These are phyloP conservation scores for Emydoidea blandingii DNA, from an alignment of 2,797 vertebrate genomes.

Conservation along the genomic window DNA sequence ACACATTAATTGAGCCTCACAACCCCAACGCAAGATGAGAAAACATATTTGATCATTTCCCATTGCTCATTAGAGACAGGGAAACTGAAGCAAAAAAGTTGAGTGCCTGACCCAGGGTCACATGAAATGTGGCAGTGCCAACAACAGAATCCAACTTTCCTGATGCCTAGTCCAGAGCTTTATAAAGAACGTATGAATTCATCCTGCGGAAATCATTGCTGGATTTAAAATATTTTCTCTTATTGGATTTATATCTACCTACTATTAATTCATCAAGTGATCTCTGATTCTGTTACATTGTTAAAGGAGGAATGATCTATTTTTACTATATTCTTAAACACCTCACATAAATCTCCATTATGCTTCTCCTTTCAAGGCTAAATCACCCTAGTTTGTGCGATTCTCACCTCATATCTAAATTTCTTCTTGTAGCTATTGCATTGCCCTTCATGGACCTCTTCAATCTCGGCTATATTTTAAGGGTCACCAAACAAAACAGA, in stretches of 20 bases:
- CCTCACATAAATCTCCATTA: not conserved
- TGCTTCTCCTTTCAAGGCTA: not conserved
- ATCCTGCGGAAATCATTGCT: not conserved
- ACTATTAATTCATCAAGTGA: not conserved
- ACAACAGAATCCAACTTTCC: not conserved
- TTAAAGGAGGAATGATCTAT: not conserved
- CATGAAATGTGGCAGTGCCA: not conserved
- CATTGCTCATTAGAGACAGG: not conserved
- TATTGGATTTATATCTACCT: not conserved
- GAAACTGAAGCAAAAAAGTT: not conserved
- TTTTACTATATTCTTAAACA: not conserved
- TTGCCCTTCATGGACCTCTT: not conserved
- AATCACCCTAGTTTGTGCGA: not conserved
- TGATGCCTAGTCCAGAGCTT: not conserved
- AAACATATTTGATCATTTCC: not conserved
- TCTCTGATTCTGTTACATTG: not conserved
- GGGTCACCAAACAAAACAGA: conserved; percentile 15
- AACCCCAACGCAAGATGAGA: not conserved
- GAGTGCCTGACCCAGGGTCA: not conserved
- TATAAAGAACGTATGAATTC: not conserved
- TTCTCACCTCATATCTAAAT: not conserved
- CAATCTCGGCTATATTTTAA: not conserved
- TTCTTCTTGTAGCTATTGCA: not conserved
- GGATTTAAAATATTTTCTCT: not conserved
- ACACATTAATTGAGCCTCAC: not conserved